A percentile compares a stretch with the other conserved stretches of the same genome.
Conservation (phyloP, 2,113 vertebrate species). For the Sinocyclocheilus grahami region DNA sequence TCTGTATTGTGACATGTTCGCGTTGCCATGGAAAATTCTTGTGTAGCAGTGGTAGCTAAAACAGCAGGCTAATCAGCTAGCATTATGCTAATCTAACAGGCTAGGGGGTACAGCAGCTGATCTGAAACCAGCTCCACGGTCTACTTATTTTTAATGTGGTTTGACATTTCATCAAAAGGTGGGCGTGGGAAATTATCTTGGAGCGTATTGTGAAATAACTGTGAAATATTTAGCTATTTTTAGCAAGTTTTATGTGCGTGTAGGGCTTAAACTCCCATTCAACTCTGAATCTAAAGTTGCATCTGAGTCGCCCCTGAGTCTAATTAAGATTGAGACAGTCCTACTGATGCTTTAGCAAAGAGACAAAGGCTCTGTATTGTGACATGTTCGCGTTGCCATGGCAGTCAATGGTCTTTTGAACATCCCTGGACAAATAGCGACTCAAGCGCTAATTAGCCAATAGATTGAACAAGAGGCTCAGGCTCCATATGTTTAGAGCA, state of each 20-base stretch:
- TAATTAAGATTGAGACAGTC: slow-evolving; percentile 36
- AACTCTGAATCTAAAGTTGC: slow-evolving; percentile 23
- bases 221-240: slow-evolving; percentile 8
- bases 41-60: background rate
- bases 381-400: slow-evolving; percentile 26
- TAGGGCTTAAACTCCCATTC: background rate
- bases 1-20: slow-evolving; percentile 3
- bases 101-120: background rate
- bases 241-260: background rate
- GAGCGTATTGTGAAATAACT: background rate
- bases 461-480: slow-evolving; percentile 18
- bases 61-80: background rate
- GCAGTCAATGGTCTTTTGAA: slow-evolving; percentile 31
- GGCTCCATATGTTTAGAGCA: slow-evolving; percentile 23
- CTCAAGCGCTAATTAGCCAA: slow-evolving; percentile 22
- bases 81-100: background rate
- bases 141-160: background rate
- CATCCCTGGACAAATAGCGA: slow-evolving; percentile 7
- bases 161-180: slow-evolving; percentile 2
- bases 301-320: slow-evolving; percentile 4
- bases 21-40: too few relatives aligned
- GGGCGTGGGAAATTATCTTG: background rate
- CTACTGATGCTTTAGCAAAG: slow-evolving; percentile 17
- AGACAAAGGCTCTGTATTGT: slow-evolving; percentile 21
- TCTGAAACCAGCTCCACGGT: background rate